Base-by-base conservation (phyloP, 2,888 invertebrate genomes). In the Ennomos fuscantarius region DNA sequence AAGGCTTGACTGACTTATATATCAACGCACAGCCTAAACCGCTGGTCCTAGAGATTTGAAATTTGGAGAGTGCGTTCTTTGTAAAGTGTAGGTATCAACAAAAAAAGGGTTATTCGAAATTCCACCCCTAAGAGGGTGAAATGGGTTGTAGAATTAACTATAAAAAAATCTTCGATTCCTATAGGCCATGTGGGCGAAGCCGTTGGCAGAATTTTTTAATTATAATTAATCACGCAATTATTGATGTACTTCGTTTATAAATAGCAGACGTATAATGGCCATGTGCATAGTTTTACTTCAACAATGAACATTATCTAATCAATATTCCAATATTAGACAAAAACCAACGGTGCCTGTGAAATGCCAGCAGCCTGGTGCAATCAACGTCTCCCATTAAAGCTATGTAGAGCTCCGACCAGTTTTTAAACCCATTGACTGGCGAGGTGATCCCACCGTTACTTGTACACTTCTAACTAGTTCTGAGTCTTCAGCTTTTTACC, bases 351-450 rank as follows among this genome's bases (percentile, higher is more conserved):
- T 24, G 36, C 15, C 43, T 37, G 33, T 51, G 43, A 54, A 53
- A 36, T 43, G 57, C 55, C 50, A 54, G 47, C 53, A 36, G 48
- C 49, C 41, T 40, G 12, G 48, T 60, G 62, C 63, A 68, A 70
- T 73, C 71, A 68, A 62, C 62, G 63, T 67, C 68, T 57, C 42
- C 47, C 62, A 67, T 69, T 68, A 67, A 67, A 72, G 60, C 15
- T 32, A 53, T 55, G 57, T 55, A 61, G 63, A 67, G 69, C 62
- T 63, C 56, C 63, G 68, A 73, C 82, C 69, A 79, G 79, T 86
- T 87, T 86, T 86, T 86, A 76, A 63, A 71, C 62, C 81, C 82
- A 84, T 84, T 83, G 84, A 84, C 79, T 76, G 72, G 60, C 49
- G 53, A 60, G 47, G 34, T 40, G 48, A 53, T 61, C 52, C 33